phyloP scores from a whole-genome alignment of 2,797 vertebrate species.

The Gallinago solitaria region DNA sequence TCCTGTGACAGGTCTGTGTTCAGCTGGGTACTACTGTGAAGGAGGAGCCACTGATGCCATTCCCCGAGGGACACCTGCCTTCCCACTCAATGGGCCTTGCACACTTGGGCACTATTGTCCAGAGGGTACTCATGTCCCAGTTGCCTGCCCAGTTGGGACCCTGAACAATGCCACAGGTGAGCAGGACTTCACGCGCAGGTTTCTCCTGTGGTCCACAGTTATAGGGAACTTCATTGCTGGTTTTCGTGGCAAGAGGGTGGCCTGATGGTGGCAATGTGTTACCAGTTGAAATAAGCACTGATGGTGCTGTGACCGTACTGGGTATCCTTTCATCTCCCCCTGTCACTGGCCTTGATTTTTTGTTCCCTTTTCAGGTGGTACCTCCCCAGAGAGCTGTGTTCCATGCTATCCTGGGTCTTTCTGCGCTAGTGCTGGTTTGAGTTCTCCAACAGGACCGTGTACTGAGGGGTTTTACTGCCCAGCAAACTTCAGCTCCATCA shows the following conservation, averaged over 20 bases:
- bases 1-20: constrained; percentile 79
- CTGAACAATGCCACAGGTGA: constrained; percentile 84
- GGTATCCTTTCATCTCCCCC: neutral
- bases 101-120: constrained; percentile 88
- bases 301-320: neutral
- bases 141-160: constrained; percentile 87
- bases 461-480: constrained; percentile 86
- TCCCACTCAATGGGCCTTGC: constrained; percentile 85
- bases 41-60: constrained; percentile 81
- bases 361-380: constrained; percentile 78
- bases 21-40: constrained; percentile 87
- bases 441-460: constrained; percentile 82
- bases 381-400: constrained; percentile 83
- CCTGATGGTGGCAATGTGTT: rapidly evolving
- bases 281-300: rapidly evolving
- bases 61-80: constrained; percentile 70
- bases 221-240: too few species aligned
- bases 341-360: neutral
- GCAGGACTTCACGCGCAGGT: neutral
- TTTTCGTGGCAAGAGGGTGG: neutral
- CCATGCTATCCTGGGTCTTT: constrained; percentile 86
- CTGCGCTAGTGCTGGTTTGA: constrained; percentile 82
- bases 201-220: neutral
- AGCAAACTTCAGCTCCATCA: constrained; percentile 81
- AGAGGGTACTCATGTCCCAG: constrained; percentile 78